These are phyloP conservation scores for Bos javanicus DNA, from an alignment of 2,113 vertebrate species.

Conservation along the genomic window DNA sequence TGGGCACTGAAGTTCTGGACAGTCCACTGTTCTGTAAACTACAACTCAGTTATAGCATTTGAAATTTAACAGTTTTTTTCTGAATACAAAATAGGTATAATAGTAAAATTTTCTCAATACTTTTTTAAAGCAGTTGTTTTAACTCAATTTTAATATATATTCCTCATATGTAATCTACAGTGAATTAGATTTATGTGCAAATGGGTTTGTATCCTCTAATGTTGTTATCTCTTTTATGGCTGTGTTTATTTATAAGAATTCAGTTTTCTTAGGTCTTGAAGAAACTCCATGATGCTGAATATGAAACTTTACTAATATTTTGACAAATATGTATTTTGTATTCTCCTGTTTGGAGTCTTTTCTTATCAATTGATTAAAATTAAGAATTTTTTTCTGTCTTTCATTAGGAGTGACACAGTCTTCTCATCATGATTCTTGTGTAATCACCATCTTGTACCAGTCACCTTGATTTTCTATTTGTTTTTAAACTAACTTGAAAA, in stretches of 20 bases:
- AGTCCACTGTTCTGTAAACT: not conserved
- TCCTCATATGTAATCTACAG: not conserved
- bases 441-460: not conserved
- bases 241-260: not conserved
- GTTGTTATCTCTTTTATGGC: not conserved
- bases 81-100: not conserved
- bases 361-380: not conserved
- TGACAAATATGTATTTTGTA: not conserved
- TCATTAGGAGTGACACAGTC: not conserved
- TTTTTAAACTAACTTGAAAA: constrained; percentile 2
- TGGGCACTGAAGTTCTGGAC: not conserved
- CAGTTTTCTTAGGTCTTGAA: not conserved
- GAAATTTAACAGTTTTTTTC: not conserved
- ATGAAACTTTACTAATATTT: not conserved
- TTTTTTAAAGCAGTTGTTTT: not conserved
- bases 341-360: not conserved
- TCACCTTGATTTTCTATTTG: constrained; percentile 3
- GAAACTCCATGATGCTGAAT: not conserved
- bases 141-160: not conserved
- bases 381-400: not conserved
- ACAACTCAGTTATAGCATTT: not conserved
- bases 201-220: not conserved
- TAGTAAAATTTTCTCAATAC: not conserved
- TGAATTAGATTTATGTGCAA: not conserved
- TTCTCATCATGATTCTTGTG: not conserved